A percentile compares a stretch with the other conserved stretches of the same genome.
phyloP scores from a whole-genome alignment of 2,888 invertebrate species.

The Elgonia sp. region DNA sequence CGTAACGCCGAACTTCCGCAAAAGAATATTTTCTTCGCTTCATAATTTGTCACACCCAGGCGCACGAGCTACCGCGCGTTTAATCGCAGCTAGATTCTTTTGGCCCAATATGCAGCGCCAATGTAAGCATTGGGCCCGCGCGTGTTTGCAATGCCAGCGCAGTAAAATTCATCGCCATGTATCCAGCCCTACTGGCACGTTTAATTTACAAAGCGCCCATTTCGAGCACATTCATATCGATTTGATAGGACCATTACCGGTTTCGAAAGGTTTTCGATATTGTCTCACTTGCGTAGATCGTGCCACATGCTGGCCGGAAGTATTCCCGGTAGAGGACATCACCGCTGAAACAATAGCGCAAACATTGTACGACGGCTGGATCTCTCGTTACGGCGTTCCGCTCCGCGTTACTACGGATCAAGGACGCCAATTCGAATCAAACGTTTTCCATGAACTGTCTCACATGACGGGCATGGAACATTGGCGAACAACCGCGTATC shows the following conservation, averaged over 20 bases:
- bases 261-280: constrained; percentile 76
- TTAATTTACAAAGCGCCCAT: constrained; percentile 78
- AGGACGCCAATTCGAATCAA: constrained; percentile 78
- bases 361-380: constrained; percentile 68
- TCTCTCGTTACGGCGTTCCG: constrained; percentile 74
- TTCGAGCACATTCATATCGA: constrained; percentile 84
- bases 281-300: constrained; percentile 83
- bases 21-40: constrained; percentile 71
- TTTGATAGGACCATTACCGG: constrained; percentile 77
- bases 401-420: constrained; percentile 77
- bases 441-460: constrained; percentile 69
- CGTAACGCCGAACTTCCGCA: constrained; percentile 65
- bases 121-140: constrained; percentile 81
- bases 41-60: constrained; percentile 81
- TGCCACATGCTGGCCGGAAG: constrained; percentile 78
- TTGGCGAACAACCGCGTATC: too few species aligned
- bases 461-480: constrained; percentile 41
- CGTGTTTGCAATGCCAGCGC: constrained; percentile 22
- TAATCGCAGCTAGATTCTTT: constrained; percentile 83
- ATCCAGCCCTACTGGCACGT: constrained; percentile 31
- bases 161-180: constrained; percentile 76
- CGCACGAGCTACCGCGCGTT: constrained; percentile 75
- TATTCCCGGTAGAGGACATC: constrained; percentile 43
- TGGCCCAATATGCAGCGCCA: constrained; percentile 84
- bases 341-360: constrained; percentile 75